Evolutionary conservation across 2,113 vertebrate species (phyloP), one percentile per base, ranked within the genome.

Genomic region (Anguilla japonica): DNA sequence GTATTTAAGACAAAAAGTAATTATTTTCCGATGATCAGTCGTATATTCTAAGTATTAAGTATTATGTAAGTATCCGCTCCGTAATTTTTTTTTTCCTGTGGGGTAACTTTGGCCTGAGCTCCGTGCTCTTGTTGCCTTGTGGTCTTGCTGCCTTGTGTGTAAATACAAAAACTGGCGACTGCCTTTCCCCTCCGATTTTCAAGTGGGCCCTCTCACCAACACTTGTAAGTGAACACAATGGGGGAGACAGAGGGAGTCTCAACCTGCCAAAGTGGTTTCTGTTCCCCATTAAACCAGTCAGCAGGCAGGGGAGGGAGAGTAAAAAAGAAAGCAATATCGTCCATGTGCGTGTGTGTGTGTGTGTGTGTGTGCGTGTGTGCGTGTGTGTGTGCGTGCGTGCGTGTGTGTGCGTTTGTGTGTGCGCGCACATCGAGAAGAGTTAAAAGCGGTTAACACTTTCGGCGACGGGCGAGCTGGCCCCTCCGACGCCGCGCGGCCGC

Each of bases 401-500:
- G 39, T 82, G 53, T 84, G 63, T 43, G 79, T 79, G 50, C 56
- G 79, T 84, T 87, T 46, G 43, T 82, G 22, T 82, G 67, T 86
- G 78, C 78, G 41, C 18, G 41, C 79, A 57, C 20, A 56, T 41
- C 39, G 80, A 43, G 82, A 26, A 63, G 86, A 81, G 84, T 90
- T 88, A 92, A 93, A 91, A 92, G 92, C 84, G 87, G 93, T 94
- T 94, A 95, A 93, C 94, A 94, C 93, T 95, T 94, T 88, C 56
- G 84, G 89, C 41, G 91, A 88, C 87, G 88, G 88, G 91, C 92
- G 90, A 53, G 53, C 89, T 89, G 91, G 92, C 91, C 91, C 91
- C 13, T 89, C 95, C 26, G 8, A 96, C 94, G 96, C 97, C 95
- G 93, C 94, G 95, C 96, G 96, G 95, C 81, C 89, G 93, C 60